Evolutionary conservation across 2,797 vertebrate genomes (phyloP).

Genomic region (Xyrichtys novacula): DNA sequence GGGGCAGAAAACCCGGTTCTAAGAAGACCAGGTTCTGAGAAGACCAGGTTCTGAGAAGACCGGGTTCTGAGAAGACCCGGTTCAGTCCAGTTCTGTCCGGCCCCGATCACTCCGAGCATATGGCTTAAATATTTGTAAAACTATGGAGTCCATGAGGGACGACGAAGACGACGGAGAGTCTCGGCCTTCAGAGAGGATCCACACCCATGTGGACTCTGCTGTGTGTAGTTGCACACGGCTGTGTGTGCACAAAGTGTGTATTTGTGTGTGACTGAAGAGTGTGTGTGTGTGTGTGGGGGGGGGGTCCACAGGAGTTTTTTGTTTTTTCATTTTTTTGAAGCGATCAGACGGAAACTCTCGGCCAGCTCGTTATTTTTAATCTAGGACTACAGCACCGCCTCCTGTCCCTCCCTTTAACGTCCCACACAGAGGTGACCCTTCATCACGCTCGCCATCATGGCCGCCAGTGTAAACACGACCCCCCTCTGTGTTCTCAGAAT

Average conservation of each 20-base stretch:
- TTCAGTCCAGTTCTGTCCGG: slow-evolving; percentile 61
- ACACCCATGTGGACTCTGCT: slow-evolving; percentile 43
- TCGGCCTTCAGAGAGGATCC: slow-evolving; percentile 62
- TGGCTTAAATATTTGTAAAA: slow-evolving; percentile 89
- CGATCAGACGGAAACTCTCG: slow-evolving; percentile 33
- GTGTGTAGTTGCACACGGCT: slow-evolving; percentile 64
- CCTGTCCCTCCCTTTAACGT: slow-evolving; percentile 18
- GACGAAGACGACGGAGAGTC: too few relatives aligned
- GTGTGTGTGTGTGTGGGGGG: slow-evolving; percentile 22
- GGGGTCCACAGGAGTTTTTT: slow-evolving; percentile 38
- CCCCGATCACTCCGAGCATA: slow-evolving; percentile 82
- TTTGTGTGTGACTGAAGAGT: too few relatives aligned
- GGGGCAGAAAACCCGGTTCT: slow-evolving; percentile 64
- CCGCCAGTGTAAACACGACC: slow-evolving; percentile 81
- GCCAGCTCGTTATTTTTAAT: slow-evolving; percentile 28
- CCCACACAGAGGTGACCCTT: slow-evolving; percentile 15
- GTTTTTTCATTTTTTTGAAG: neutral
- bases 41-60: too few relatives aligned
- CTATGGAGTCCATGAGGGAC: slow-evolving; percentile 70
- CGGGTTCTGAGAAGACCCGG: too few relatives aligned
- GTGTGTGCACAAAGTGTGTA: slow-evolving; percentile 38
- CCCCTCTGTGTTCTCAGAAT: slow-evolving; percentile 62
- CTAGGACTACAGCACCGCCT: slow-evolving; percentile 36
- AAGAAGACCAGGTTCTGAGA: too few relatives aligned
- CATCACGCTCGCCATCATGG: slow-evolving; percentile 40